Evolutionary conservation across 1,140 invertebrate genomes (phyloP).

Genomic region (Hycleus phaleratus): DNA sequence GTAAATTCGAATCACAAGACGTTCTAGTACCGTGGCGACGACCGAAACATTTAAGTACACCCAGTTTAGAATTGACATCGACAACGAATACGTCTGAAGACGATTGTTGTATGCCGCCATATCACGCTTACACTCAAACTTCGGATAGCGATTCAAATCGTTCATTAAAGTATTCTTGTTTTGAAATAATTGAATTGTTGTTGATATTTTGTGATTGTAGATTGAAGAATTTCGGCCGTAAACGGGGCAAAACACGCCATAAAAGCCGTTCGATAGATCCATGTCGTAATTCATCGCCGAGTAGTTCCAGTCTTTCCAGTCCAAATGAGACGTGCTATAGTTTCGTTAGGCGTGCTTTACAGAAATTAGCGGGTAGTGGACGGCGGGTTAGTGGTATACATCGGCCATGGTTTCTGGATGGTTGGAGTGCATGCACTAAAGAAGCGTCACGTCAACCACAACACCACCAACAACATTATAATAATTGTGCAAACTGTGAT

Average conservation of each 20-base stretch:
- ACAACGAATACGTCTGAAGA: constrained; percentile 53
- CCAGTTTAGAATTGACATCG: constrained; percentile 55
- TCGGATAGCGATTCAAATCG: constrained; percentile 53
- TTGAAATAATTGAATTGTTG: background rate
- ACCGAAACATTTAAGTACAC: constrained; percentile 58
- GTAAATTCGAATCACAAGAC: constrained; percentile 81
- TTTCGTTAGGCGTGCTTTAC: constrained; percentile 80
- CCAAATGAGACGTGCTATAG: constrained; percentile 92
- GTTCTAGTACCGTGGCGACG: constrained; percentile 91
- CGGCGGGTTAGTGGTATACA: constrained; percentile 44
- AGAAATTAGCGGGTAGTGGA: constrained; percentile 72
- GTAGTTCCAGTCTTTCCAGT: constrained; percentile 77
- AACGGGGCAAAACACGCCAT: constrained; percentile 38
- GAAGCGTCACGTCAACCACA: constrained; percentile 44
- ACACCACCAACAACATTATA: constrained; percentile 40
- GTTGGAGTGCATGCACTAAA: constrained; percentile 58
- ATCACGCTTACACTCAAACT: constrained; percentile 58
- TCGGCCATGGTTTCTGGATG: constrained; percentile 71
- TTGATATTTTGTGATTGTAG: constrained; percentile 8
- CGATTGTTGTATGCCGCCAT: constrained; percentile 49
- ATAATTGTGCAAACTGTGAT: constrained; percentile 49
- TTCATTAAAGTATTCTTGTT: constrained; percentile 28
- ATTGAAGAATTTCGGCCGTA: constrained; percentile 20
- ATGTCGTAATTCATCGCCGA: constrained; percentile 54
- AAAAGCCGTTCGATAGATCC: constrained; percentile 55